A percentile compares a stretch with the other conserved stretches of the same genome.
phyloP scores from a whole-genome alignment of 2,113 vertebrate species.

The Petroica traversi region DNA sequence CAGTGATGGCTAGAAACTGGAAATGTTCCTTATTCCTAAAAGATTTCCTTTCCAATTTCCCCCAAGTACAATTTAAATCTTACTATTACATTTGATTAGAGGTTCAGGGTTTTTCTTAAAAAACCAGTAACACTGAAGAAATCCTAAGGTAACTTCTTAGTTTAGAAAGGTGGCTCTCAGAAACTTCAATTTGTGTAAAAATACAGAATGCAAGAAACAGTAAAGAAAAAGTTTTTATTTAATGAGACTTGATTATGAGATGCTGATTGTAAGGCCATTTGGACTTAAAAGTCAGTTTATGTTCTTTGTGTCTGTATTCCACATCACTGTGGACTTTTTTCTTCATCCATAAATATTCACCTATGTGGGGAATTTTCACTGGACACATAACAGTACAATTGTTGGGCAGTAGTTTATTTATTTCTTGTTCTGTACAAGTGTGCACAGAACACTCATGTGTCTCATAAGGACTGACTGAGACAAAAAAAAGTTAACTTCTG shows the following conservation, averaged over 20 bases:
- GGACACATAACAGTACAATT: background rate
- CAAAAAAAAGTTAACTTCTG: background rate
- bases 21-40: background rate
- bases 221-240: background rate
- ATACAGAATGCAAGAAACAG: background rate
- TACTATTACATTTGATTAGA: background rate
- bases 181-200: background rate
- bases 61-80: background rate
- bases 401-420: background rate
- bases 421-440: background rate
- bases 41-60: background rate
- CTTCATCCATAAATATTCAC: background rate
- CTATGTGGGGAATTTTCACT: background rate
- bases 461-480: background rate
- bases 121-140: background rate
- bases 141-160: background rate
- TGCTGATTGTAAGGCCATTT: background rate
- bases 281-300: background rate
- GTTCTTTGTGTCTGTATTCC: background rate
- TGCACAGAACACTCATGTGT: rapidly evolving
- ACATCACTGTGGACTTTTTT: background rate
- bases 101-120: background rate
- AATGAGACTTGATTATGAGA: background rate
- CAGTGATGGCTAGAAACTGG: background rate
- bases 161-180: background rate